Conservation (phyloP, 2,888 invertebrate genomes). For the Cosmopolites sordidus region DNA sequence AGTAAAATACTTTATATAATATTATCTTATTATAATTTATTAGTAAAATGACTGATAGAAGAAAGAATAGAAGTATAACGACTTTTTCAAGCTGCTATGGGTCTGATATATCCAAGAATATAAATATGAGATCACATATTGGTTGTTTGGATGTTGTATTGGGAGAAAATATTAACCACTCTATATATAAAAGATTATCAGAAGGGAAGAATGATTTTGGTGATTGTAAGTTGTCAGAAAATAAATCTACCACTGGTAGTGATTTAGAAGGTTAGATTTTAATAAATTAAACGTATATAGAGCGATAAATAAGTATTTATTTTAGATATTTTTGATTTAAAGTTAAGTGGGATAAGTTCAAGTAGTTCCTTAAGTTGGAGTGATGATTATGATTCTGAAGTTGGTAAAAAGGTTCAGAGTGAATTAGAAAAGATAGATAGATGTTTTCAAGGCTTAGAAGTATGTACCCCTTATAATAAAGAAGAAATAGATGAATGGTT, state of each 20-base stretch:
- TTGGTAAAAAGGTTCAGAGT: constrained; percentile 50
- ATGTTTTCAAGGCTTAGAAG: constrained; percentile 54
- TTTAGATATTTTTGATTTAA: constrained; percentile 20
- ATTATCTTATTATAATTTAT: no score
- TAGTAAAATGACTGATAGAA: constrained; percentile 2
- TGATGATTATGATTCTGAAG: constrained; percentile 53
- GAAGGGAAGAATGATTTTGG: neutral
- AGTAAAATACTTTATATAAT: no score
- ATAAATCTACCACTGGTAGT: constrained; percentile 9
- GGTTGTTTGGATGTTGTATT: neutral
- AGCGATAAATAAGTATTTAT: neutral
- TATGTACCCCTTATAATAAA: constrained; percentile 50
- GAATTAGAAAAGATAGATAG: constrained; percentile 58
- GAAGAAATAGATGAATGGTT: constrained; percentile 60
- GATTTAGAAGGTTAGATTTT: constrained; percentile 15
- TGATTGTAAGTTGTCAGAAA: neutral
- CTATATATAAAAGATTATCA: neutral
- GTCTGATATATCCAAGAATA: neutral
- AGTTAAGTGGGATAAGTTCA: constrained; percentile 35
- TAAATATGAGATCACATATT: neutral
- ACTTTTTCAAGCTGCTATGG: neutral
- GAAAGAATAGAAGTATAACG: constrained; percentile 6
- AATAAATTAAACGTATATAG: neutral
- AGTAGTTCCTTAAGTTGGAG: constrained; percentile 51
- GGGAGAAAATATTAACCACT: constrained; percentile 6